Evolutionary conservation across 2,888 invertebrate species (phyloP), one percentile per base, ranked within the genome.

Genomic region (Ecliptopera silaceata): DNA sequence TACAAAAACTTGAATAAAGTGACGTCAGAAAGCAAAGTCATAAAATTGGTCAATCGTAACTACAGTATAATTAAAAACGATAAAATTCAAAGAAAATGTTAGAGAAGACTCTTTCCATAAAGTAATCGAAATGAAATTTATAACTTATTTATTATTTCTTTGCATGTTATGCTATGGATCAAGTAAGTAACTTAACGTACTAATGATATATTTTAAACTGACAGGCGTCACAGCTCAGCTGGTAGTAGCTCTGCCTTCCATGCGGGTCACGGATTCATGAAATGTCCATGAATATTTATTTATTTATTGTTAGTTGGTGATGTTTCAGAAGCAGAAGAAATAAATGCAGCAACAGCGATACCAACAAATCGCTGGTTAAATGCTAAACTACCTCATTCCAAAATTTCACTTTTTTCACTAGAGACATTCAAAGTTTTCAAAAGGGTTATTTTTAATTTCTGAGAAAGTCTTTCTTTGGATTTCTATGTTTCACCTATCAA

Each of bases 271-370:
- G n/a, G n/a, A n/a, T n/a, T n/a, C n/a, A n/a, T n/a, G n/a, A n/a
- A n/a, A n/a, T n/a, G n/a, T n/a, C n/a, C n/a, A n/a, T n/a, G n/a
- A n/a, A n/a, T n/a, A n/a, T n/a, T n/a, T n/a, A n/a, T n/a, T n/a
- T n/a, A n/a, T n/a, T n/a, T n/a, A n/a, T n/a, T n/a, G n/a, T 8
- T 10, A 2, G 3, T 34, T 44, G 3, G 13, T 43, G 15, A 1
- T 34, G 6, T 79, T 74, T 29, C 64, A 84, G 84, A 64, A 47
- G 62, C 63, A 32, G 31, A 63, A 34, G 65, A 72, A n/a, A 72
- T 82, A 45, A 61, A 75, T 12, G 67, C 74, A 56, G 69, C 68
- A 2, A 79, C 81, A 2, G 75, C 70, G 15, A 45, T 84, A 29
- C 82, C 85, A 0, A 61, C 67, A 36, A 68, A n/a, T n/a, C n/a